Conservation (phyloP, 2,113 vertebrate species). For the Acanthisitta chloris region DNA sequence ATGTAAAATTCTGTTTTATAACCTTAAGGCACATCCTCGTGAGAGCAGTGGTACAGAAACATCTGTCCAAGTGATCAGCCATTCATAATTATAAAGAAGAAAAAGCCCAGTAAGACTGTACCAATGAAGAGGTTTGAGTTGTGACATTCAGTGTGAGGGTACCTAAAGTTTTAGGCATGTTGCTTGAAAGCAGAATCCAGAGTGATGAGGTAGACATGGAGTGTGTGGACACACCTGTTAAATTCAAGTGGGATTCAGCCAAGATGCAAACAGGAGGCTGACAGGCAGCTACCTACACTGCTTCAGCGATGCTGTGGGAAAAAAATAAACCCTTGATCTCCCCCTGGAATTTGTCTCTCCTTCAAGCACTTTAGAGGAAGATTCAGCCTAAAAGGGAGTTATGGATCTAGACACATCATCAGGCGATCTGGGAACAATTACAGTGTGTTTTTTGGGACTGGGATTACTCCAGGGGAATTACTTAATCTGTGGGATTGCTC, state of each 20-base stretch:
- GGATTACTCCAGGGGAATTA: too few relatives aligned
- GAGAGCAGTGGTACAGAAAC: background rate
- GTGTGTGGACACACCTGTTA: background rate
- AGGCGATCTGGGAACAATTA: background rate
- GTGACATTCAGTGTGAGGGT: background rate
- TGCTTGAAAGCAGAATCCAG: background rate
- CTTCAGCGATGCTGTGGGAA: background rate
- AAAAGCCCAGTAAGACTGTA: background rate
- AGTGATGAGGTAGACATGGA: background rate
- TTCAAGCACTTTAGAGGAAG: background rate
- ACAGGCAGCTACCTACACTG: background rate
- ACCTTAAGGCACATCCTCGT: background rate
- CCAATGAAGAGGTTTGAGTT: background rate
- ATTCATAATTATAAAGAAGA: background rate
- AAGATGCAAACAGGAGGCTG: background rate
- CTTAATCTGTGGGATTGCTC: background rate
- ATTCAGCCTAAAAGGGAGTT: background rate
- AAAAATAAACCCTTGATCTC: background rate
- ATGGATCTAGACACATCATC: background rate
- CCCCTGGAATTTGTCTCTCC: background rate
- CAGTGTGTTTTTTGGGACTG: background rate
- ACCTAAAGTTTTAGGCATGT: background rate
- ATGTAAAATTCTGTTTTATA: background rate
- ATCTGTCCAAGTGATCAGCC: background rate
- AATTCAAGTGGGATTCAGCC: background rate